Base-by-base conservation (phyloP, 2,113 vertebrate genomes). In the Erinaceus europaeus region DNA sequence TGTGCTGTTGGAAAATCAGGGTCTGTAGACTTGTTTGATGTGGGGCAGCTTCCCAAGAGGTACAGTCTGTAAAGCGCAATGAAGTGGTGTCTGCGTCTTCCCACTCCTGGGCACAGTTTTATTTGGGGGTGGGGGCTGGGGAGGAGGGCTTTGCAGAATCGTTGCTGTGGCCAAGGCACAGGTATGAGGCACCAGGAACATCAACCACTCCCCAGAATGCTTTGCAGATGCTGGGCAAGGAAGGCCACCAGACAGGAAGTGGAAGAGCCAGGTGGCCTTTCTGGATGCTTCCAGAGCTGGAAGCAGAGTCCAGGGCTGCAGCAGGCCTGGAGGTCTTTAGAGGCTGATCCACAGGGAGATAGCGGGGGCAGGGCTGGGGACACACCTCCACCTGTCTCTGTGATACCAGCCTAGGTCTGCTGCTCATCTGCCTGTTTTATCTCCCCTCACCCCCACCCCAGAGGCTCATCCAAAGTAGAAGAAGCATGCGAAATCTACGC, bases 401-500 rank as follows among this genome's bases (percentile, higher is more conserved):
- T n/a, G n/a, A n/a, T n/a, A n/a, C n/a, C n/a, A n/a, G n/a, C n/a
- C n/a, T n/a, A n/a, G n/a, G n/a, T n/a, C n/a, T n/a, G n/a, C n/a
- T n/a, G n/a, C 13, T n/a, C 27, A 27, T 13, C 12, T 61, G 59
- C 29, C 13, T 14, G 59, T 38, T 73, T 83, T 21, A 79, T 6
- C 29, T 12, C 48, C n/a, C n/a, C 13, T 21, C 32, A 20, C 74
- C 72, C 20, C 72, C 18, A 52, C 38, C 68, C n/a, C 90, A 99
- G 98, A 75, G 97, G 98, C 46, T 98, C 98, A 8, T 98, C 98
- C 57, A 98, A 98, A 94, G 88, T 97, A 90, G 98, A 99, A 94
- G 98, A 99, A 94, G 98, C 98, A 10, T 99, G 98, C 15, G 98
- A 99, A 73, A 96, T 98, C 93, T 99, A 98, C 14, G 97, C 97